Evolutionary conservation across 2,888 invertebrate genomes (phyloP).

Genomic region (Amblyjoppa proteus): DNA sequence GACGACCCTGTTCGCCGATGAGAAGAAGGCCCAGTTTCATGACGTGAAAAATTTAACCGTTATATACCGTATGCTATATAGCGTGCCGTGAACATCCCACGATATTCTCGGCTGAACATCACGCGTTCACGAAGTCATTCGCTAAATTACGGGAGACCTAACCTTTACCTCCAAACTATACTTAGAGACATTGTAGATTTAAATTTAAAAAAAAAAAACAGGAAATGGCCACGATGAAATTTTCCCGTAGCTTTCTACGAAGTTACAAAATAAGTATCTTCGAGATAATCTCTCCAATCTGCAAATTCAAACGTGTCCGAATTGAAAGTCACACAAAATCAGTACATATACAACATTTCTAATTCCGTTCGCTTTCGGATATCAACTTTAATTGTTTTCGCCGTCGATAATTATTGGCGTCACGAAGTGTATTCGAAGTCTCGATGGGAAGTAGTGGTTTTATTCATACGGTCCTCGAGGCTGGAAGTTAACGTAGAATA

Average conservation of each 20-base stretch:
- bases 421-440: not conserved
- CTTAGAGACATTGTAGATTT: constrained; percentile 5
- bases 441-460: not conserved
- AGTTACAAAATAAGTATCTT: not conserved
- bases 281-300: not conserved
- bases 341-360: not conserved
- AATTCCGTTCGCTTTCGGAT: no score
- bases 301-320: not conserved
- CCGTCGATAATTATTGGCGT: not conserved
- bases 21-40: constrained; percentile 68
- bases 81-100: constrained; percentile 50
- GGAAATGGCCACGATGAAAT: not conserved
- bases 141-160: constrained; percentile 68
- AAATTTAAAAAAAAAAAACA: not conserved
- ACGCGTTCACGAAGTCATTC: constrained; percentile 60
- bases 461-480: not conserved
- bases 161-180: constrained; percentile 30
- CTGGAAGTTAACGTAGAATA: not conserved
- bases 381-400: not conserved
- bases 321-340: not conserved
- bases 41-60: constrained; percentile 68
- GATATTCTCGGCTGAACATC: constrained; percentile 48
- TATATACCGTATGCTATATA: constrained; percentile 53
- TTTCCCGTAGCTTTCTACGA: not conserved
- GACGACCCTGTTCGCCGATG: constrained; percentile 63